phyloP scores from a whole-genome alignment of 2,888 invertebrate genomes.

The Listrodromus nycthemerus region DNA sequence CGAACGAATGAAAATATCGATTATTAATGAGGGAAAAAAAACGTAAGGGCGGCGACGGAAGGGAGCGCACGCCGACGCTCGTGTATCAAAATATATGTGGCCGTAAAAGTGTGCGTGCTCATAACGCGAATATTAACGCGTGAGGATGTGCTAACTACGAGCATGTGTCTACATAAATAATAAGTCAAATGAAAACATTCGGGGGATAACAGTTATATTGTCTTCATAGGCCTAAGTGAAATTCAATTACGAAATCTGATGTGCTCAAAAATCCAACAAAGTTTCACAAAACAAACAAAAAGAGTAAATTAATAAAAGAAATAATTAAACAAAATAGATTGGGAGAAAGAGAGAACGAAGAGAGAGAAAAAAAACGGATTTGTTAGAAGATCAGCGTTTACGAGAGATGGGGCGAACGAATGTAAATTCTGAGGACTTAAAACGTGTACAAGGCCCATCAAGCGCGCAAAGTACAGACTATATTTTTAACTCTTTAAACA shows the following conservation, averaged over 20 bases:
- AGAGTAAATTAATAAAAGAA: conserved; percentile 51
- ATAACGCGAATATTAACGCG: conserved; percentile 46
- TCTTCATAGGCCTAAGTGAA: conserved; percentile 74
- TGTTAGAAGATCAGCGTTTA: conserved; percentile 36
- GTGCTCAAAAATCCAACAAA: conserved; percentile 80
- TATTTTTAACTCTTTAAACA: conserved; percentile 84
- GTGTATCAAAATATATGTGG: conserved; percentile 66
- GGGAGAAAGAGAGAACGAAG: conserved; percentile 62
- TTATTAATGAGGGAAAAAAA: conserved; percentile 17
- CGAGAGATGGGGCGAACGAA: conserved; percentile 38
- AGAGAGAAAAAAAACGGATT: conserved; percentile 38
- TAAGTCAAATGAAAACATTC: conserved; percentile 52
- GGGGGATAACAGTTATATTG: conserved; percentile 61
- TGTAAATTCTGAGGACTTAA: conserved; percentile 73
- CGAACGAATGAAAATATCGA: conserved; percentile 51
- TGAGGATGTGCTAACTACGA: conserved; percentile 57
- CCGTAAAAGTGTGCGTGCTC: conserved; percentile 49
- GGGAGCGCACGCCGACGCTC: conserved; percentile 61
- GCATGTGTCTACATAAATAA: conserved; percentile 60
- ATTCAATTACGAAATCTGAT: conserved; percentile 81
- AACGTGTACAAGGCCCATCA: conserved; percentile 78
- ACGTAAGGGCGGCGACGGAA: conserved; percentile 25
- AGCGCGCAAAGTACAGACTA: conserved; percentile 83
- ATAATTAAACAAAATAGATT: conserved; percentile 33
- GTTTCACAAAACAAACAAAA: conserved; percentile 73